These are phyloP conservation scores for Emydoidea blandingii DNA, from an alignment of 2,797 vertebrate genomes.

Conservation along the genomic window DNA sequence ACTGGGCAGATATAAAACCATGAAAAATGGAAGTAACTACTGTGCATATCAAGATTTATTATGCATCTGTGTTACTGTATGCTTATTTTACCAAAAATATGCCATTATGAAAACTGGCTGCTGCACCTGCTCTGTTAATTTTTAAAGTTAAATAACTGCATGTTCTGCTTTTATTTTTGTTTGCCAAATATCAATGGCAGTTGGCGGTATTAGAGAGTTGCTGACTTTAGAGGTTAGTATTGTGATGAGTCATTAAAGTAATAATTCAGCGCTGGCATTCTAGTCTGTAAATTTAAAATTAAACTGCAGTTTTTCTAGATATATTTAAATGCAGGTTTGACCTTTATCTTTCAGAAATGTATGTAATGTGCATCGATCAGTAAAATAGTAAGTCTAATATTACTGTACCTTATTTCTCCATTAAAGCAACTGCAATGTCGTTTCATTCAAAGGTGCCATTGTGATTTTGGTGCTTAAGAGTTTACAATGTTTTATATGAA, in stretches of 20 bases:
- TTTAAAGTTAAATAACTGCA: slow-evolving; percentile 53
- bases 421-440: neutral
- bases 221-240: slow-evolving; percentile 23
- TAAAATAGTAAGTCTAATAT: neutral
- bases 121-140: slow-evolving; percentile 76
- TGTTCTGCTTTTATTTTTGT: slow-evolving; percentile 16
- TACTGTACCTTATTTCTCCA: neutral
- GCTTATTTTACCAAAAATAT: slow-evolving; percentile 63
- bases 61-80: slow-evolving; percentile 67
- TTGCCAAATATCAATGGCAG: slow-evolving; percentile 37
- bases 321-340: neutral
- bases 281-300: neutral
- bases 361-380: neutral
- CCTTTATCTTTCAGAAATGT: neutral
- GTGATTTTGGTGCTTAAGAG: neutral
- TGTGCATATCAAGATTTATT: slow-evolving; percentile 66
- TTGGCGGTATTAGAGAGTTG: slow-evolving; percentile 35
- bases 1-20: slow-evolving; percentile 33
- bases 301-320: neutral
- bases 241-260: slow-evolving; percentile 20
- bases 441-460: neutral
- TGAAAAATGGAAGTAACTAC: slow-evolving; percentile 66
- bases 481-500: neutral
- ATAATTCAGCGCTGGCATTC: slow-evolving; percentile 14
- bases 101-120: slow-evolving; percentile 56